Evolutionary conservation across 1,140 invertebrate species (phyloP).

Genomic region (Xylocopa sonorina): DNA sequence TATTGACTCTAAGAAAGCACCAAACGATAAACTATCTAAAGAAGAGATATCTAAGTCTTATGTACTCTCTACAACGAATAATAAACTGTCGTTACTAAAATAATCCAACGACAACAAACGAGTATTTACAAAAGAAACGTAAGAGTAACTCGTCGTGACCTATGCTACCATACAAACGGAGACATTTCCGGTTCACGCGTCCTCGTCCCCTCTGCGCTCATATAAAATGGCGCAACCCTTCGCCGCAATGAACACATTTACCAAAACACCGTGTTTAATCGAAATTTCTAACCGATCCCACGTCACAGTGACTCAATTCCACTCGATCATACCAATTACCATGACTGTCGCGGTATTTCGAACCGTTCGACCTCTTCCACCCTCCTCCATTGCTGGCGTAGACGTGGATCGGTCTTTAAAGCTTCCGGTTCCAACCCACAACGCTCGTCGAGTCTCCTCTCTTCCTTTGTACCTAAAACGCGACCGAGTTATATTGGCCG

Average conservation of each 20-base stretch:
- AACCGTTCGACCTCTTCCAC: too few species aligned
- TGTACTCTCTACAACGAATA: too few species aligned
- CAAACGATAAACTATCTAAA: too few species aligned
- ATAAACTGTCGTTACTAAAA: too few species aligned
- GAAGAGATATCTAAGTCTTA: too few species aligned
- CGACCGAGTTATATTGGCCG: slow-evolving; percentile 73
- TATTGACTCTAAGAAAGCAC: too few species aligned
- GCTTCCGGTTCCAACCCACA: not conserved
- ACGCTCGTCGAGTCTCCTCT: not conserved
- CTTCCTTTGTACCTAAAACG: slow-evolving; percentile 40
- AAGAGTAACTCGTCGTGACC: too few species aligned
- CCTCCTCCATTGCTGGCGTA: not conserved
- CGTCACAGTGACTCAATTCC: not conserved
- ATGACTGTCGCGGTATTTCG: slow-evolving; percentile 14
- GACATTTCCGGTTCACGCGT: too few species aligned
- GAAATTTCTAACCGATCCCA: not conserved
- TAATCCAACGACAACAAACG: too few species aligned
- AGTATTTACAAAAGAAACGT: too few species aligned
- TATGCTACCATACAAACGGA: too few species aligned
- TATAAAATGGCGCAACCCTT: not conserved
- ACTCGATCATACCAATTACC: slow-evolving; percentile 4
- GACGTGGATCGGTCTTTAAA: slow-evolving; percentile 5
- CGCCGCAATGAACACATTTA: not conserved
- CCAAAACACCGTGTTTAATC: not conserved
- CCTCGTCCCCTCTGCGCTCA: too few species aligned